Conservation (phyloP, 2,113 vertebrate genomes). For the Rana temporaria region DNA sequence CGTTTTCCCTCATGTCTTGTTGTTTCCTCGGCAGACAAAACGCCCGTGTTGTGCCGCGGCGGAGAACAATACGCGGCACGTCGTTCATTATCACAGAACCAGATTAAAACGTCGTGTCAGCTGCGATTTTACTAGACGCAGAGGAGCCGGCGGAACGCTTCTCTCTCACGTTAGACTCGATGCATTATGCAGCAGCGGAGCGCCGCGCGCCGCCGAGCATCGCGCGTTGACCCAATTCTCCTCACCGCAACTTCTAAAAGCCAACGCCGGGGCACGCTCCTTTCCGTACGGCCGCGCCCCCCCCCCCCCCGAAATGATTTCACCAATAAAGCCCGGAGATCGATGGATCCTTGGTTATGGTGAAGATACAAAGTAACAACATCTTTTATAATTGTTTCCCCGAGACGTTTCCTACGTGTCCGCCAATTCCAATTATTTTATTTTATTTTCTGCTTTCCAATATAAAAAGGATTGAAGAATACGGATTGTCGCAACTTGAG, state of each 20-base stretch:
- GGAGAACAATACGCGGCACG: conserved; percentile 91
- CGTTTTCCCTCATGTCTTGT: conserved; percentile 84
- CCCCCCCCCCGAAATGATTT: not conserved
- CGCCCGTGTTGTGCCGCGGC: conserved; percentile 88
- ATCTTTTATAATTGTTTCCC: not conserved
- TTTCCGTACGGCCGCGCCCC: not conserved
- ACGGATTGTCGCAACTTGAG: no score
- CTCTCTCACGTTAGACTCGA: conserved; percentile 93
- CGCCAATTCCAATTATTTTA: no score
- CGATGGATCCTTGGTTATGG: not conserved
- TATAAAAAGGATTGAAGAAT: no score
- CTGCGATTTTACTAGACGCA: conserved; percentile 90
- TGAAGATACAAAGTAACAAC: not conserved
- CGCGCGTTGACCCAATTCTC: conserved; percentile 97
- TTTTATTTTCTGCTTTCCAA: no score
- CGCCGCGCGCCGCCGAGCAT: conserved; percentile 88
- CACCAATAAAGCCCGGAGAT: not conserved
- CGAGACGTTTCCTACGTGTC: not conserved
- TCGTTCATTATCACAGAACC: conserved; percentile 90
- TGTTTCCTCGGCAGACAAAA: conserved; percentile 87
- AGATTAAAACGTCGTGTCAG: conserved; percentile 98
- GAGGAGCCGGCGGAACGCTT: conserved; percentile 88
- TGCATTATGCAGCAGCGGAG: conserved; percentile 96
- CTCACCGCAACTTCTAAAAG: conserved; percentile 75
- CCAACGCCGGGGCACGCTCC: conserved; percentile 59